A percentile compares a stretch with the other conserved stretches of the same genome.
These are phyloP conservation scores for Drosophila kohkoa DNA, from an alignment of 1,140 invertebrate genomes.

Conservation along the genomic window DNA sequence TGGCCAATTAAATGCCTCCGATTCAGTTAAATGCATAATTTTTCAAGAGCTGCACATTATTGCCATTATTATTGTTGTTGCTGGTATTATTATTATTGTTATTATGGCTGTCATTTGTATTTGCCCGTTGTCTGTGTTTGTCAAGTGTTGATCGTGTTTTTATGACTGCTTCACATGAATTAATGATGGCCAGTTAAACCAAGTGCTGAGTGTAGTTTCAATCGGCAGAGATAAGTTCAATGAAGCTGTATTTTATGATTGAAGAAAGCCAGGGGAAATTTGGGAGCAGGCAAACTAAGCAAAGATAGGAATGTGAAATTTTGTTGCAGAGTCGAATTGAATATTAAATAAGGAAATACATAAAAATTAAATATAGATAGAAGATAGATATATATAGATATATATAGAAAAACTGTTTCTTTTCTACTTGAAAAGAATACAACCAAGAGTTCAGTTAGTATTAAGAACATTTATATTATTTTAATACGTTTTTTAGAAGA, in stretches of 20 bases:
- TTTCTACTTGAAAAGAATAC: no score
- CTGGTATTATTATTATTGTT: constrained; percentile 51
- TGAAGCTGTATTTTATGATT: background rate
- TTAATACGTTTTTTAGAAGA: no score
- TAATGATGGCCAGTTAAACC: constrained; percentile 22
- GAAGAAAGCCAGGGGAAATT: no score
- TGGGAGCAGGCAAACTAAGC: no score
- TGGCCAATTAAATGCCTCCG: constrained; percentile 56
- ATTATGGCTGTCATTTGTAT: constrained; percentile 58
- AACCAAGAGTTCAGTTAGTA: no score
- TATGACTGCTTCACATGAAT: constrained; percentile 37
- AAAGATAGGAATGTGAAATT: no score
- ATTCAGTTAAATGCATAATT: constrained; percentile 62
- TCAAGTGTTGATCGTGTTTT: constrained; percentile 48
- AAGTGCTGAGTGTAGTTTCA: background rate
- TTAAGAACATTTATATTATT: no score
- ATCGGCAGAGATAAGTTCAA: background rate
- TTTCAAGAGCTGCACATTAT: constrained; percentile 53
- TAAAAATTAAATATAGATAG: no score
- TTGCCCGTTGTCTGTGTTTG: constrained; percentile 67
- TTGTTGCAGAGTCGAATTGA: no score
- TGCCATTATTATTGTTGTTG: constrained; percentile 19
- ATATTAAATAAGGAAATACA: no score
- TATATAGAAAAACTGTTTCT: no score
- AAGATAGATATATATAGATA: no score